phyloP scores from a whole-genome alignment of 2,888 invertebrate species.

The Pterobdella sp. region DNA sequence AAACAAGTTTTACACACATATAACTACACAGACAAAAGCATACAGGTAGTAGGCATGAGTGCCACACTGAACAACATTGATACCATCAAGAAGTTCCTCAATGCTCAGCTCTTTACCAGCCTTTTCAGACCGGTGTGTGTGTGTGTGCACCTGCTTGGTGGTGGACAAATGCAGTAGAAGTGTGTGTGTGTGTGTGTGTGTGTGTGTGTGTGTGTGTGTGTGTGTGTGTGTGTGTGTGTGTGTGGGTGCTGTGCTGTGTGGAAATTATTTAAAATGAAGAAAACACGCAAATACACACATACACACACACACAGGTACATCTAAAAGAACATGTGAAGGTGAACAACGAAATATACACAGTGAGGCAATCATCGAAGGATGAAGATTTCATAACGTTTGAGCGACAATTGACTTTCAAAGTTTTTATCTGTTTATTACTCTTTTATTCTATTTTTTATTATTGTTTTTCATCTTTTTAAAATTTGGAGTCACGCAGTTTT shows the following conservation, averaged over 20 bases:
- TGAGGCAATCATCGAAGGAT: background rate
- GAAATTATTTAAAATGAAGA: too few species aligned
- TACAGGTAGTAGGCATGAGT: conserved; percentile 91
- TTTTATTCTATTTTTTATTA: too few species aligned
- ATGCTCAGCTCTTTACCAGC: conserved; percentile 71
- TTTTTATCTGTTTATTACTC: too few species aligned
- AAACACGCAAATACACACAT: background rate
- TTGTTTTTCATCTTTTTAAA: too few species aligned
- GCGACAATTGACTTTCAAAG: background rate
- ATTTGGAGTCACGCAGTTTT: too few species aligned
- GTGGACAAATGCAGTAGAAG: background rate
- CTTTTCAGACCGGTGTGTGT: conserved; percentile 80
- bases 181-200: background rate
- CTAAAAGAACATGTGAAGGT: conserved; percentile 6
- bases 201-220: conserved; percentile 1
- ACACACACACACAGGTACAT: background rate
- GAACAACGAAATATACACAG: conserved; percentile 4
- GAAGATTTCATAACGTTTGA: background rate
- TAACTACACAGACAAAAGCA: conserved; percentile 52
- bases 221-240: conserved; percentile 1
- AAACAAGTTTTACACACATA: too few species aligned
- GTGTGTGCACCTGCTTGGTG: too few species aligned
- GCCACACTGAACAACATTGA: conserved; percentile 86
- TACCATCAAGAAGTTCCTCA: conserved; percentile 71
- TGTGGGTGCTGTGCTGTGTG: too few species aligned